Percentiles rank a stretch among this genome's conserved stretches.
Evolutionary conservation across 2,113 vertebrate species (phyloP).

Genomic region (Pan troglodytes): NHGRI_mPanTro3-v2.1_pri NC_072413.2:59947501-59948000

Average conservation of each 20-base stretch:
- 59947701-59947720: neutral
- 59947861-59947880: slow-evolving; percentile 56
- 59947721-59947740: neutral
- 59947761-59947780: slow-evolving; percentile 32
- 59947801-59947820: neutral
- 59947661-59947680: neutral
- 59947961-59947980: slow-evolving; percentile 67
- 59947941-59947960: slow-evolving; percentile 62
- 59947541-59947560: neutral
- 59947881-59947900: slow-evolving; percentile 59
- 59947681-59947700: neutral
- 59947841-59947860: slow-evolving; percentile 23
- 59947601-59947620: neutral
- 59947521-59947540: neutral
- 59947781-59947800: slow-evolving; percentile 15
- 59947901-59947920: slow-evolving; percentile 65
- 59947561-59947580: neutral
- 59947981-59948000: slow-evolving; percentile 77
- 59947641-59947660: neutral
- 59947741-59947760: neutral
- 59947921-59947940: slow-evolving; percentile 52
- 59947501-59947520: neutral
- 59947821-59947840: slow-evolving; percentile 52
- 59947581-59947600: neutral
- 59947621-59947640: neutral